Evolutionary conservation across 2,888 invertebrate species (phyloP).

Genomic region (Chironomus riparius): DNA sequence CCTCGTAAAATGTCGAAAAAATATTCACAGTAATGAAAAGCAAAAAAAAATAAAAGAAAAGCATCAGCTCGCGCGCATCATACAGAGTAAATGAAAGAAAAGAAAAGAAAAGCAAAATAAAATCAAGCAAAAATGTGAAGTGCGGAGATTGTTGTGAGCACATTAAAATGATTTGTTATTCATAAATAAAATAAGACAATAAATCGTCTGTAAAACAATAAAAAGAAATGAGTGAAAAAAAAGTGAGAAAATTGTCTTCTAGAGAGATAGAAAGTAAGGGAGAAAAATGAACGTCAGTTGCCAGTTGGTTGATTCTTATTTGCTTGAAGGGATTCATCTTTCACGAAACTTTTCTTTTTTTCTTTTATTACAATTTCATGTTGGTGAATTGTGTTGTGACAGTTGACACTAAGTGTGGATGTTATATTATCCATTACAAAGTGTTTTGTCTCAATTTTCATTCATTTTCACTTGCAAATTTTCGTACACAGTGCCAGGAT

Average conservation of each 20-base stretch:
- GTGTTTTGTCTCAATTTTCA: background rate
- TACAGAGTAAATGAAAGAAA: background rate
- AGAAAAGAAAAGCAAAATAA: background rate
- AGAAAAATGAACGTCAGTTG: background rate
- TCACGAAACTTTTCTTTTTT: background rate
- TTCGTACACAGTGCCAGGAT: too few relatives aligned
- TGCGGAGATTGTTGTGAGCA: background rate
- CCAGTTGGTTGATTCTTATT: background rate
- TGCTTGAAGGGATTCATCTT: background rate
- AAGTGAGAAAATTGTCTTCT: background rate
- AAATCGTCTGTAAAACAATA: conserved; percentile 18
- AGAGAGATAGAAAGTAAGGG: background rate
- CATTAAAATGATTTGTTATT: conserved; percentile 27
- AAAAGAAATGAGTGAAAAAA: background rate
- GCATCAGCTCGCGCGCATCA: background rate
- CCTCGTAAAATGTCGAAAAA: conserved; percentile 14
- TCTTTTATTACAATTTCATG: background rate
- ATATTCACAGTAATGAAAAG: background rate
- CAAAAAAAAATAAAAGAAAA: background rate
- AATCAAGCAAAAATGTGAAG: background rate
- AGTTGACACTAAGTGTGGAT: background rate
- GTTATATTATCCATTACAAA: background rate
- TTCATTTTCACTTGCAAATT: background rate
- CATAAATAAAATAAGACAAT: conserved; percentile 23
- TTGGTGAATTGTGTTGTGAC: background rate